A percentile compares a stretch with the other conserved stretches of the same genome.
These are phyloP conservation scores for Anastrepha obliqua DNA, from an alignment of 1,140 invertebrate species.

Conservation along the genomic window DNA sequence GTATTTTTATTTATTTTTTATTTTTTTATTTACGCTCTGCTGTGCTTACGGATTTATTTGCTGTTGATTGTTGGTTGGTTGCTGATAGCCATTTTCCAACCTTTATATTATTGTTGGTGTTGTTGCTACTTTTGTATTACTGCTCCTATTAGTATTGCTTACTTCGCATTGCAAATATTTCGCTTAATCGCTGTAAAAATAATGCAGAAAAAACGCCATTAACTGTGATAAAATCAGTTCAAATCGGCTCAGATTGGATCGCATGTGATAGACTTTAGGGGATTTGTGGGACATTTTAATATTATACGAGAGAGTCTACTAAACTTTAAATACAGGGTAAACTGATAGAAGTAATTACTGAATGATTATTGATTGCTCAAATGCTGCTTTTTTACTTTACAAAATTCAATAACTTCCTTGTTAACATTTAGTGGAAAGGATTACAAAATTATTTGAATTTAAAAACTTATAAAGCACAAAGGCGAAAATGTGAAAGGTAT, in stretches of 20 bases:
- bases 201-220: slow-evolving; percentile 1
- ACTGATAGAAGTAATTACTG: too few relatives aligned
- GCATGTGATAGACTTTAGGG: background rate
- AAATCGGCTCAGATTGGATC: background rate
- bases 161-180: slow-evolving; percentile 10
- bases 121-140: background rate
- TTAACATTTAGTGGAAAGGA: too few relatives aligned
- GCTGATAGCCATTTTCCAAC: slow-evolving; percentile 17
- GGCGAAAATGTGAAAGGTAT: too few relatives aligned
- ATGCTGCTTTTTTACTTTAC: too few relatives aligned
- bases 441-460: too few relatives aligned
- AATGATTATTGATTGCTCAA: too few relatives aligned
- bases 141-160: slow-evolving; percentile 8
- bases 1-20: background rate
- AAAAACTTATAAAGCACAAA: too few relatives aligned
- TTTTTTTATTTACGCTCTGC: background rate
- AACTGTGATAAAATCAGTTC: background rate
- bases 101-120: background rate
- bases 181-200: slow-evolving; percentile 25
- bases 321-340: too few relatives aligned
- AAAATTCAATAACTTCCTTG: too few relatives aligned
- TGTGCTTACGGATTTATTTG: slow-evolving; percentile 6
- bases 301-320: background rate
- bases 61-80: slow-evolving; percentile 37
- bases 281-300: background rate